phyloP scores from a whole-genome alignment of 2,113 vertebrate genomes.

The Phalacrocorax pelagicus region DNA sequence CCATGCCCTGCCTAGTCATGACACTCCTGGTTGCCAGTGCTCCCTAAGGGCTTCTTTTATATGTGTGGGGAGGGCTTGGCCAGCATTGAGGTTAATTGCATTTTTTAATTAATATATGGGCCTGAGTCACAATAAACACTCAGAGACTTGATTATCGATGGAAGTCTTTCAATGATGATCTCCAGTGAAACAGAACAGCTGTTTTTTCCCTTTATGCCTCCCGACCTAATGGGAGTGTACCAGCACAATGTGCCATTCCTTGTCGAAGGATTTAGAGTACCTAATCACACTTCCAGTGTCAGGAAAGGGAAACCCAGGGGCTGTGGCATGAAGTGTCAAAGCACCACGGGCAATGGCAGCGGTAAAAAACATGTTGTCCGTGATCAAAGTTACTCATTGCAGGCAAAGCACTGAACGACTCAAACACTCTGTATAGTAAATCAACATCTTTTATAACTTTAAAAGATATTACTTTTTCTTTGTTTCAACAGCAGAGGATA shows the following conservation, averaged over 20 bases:
- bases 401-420: background rate
- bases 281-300: background rate
- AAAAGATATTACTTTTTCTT: background rate
- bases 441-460: background rate
- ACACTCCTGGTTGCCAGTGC: accelerated
- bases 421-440: background rate
- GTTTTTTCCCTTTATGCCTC: background rate
- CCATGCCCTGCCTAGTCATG: no score
- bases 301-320: background rate
- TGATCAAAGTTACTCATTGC: background rate
- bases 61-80: background rate
- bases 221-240: background rate
- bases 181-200: background rate
- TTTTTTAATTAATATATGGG: background rate
- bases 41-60: background rate
- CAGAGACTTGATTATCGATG: background rate
- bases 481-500: background rate
- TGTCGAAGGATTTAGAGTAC: background rate
- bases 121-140: background rate
- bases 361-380: background rate
- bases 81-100: background rate
- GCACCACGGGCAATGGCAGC: background rate
- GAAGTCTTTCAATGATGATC: background rate
- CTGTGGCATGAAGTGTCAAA: background rate
- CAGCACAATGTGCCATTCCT: background rate